Conservation (phyloP, 2,888 invertebrate species). For the Tholera decimalis region DNA sequence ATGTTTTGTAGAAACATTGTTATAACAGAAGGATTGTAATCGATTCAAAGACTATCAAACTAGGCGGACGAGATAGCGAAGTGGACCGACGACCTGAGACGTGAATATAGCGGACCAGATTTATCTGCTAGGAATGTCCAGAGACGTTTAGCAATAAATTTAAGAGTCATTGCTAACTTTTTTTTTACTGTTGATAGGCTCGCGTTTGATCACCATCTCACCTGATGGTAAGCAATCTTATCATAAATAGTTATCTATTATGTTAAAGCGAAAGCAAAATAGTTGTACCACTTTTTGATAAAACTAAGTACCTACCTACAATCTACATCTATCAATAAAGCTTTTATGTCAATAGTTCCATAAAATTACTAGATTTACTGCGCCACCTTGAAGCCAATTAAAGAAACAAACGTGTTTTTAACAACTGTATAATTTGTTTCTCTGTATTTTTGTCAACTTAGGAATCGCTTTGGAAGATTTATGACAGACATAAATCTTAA, state of each 20-base stretch:
- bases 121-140: neutral
- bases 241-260: neutral
- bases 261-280: constrained; percentile 16
- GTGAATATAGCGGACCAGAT: neutral
- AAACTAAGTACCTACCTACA: neutral
- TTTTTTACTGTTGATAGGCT: too few species aligned
- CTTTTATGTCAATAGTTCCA: constrained; percentile 36
- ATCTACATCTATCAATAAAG: neutral
- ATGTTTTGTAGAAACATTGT: constrained; percentile 51
- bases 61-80: neutral
- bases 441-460: constrained; percentile 32
- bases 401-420: constrained; percentile 37
- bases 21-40: neutral
- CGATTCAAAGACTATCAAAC: neutral
- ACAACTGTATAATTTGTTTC: constrained; percentile 47
- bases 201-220: too few species aligned
- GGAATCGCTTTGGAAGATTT: constrained; percentile 29
- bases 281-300: neutral
- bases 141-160: too few species aligned
- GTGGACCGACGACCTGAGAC: constrained; percentile 43
- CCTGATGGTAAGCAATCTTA: neutral
- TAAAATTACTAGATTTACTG: constrained; percentile 32
- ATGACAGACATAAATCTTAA: constrained; percentile 26
- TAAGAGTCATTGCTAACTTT: too few species aligned
- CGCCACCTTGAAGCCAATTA: constrained; percentile 22